Evolutionary conservation across 1,140 invertebrate species (phyloP), one percentile per base, ranked within the genome.

Genomic region (Drosophila fuyamai): DNA sequence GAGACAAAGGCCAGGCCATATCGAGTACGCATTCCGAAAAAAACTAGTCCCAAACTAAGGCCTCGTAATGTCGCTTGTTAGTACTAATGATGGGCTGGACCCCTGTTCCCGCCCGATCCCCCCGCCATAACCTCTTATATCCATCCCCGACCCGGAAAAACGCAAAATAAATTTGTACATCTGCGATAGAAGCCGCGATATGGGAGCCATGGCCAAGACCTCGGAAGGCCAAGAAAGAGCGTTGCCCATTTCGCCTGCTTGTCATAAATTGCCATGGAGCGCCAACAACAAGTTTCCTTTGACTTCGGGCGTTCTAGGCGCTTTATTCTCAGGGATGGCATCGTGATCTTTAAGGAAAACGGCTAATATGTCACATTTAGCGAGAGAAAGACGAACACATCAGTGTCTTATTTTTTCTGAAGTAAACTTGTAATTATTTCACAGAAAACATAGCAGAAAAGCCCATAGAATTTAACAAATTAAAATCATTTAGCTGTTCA

Each of bases 31-130:
- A 80, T 81, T 76, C 78, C 78, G 57, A 62, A 63, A 62, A 63
- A 58, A 73, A 61, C 62, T 54, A 76, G 62, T 59, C 36, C 50
- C 65, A 74, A 68, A 80, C 61, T 59, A 51, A 81, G 77, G 65
- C 66, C 66, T 65, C 82, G 75, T 88, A 88, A 88, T 88, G 80
- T 83, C 60, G 83, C 83, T 88, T 89, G 83, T 88, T 88, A 88
- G 83, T 83, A 89, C 83, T 88, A 88, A 88, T 89, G 83, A 88
- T 88, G 83, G 83, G 62, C 74, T 35, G 10, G 4, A 27, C 60
- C 40, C 18, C 46, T 4, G 12, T 27, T 38, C 71, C 51, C 36
- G 27, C 41, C 36, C 23, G 40, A 9, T 38, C 29, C 23, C 41
- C 12, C 12, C 5, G 46, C 32, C 18, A 18, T 46, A 40, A 40